phyloP scores from a whole-genome alignment of 2,888 invertebrate genomes.

The Drosophila austrosaltans region DNA sequence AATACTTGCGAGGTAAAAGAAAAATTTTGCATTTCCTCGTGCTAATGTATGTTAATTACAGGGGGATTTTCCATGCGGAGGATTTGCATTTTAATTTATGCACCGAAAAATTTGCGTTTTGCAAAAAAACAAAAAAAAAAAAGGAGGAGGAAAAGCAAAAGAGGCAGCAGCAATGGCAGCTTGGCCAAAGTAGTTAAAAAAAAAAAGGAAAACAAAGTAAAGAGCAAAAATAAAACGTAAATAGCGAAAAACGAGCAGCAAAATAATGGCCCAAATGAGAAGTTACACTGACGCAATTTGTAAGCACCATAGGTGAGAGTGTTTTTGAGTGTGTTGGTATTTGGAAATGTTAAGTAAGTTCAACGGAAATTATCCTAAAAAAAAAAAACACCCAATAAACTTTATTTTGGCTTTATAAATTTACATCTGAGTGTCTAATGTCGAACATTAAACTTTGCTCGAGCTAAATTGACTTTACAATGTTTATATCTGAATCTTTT shows the following conservation, averaged over 20 bases:
- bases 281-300: slow-evolving; percentile 64
- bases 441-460: no score
- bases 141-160: slow-evolving; percentile 8
- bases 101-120: slow-evolving; percentile 73
- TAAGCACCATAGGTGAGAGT: slow-evolving; percentile 42
- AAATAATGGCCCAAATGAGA: slow-evolving; percentile 65
- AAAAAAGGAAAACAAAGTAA: slow-evolving; percentile 42
- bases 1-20: slow-evolving; percentile 33
- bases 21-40: slow-evolving; percentile 79
- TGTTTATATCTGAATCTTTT: no score
- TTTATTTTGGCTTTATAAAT: slow-evolving; percentile 28
- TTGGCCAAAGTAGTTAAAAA: slow-evolving; percentile 52
- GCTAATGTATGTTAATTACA: slow-evolving; percentile 84
- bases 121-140: slow-evolving; percentile 21
- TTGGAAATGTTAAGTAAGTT: slow-evolving; percentile 44
- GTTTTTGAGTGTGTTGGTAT: slow-evolving; percentile 32
- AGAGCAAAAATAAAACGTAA: slow-evolving; percentile 29
- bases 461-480: no score
- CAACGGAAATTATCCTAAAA: slow-evolving; percentile 46
- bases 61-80: slow-evolving; percentile 77
- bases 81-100: slow-evolving; percentile 81
- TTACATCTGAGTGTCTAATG: no score
- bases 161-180: slow-evolving; percentile 36
- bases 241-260: slow-evolving; percentile 24
- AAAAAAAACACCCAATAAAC: no score